Percentiles rank a stretch among this genome's conserved stretches.
Conservation (phyloP, 2,113 vertebrate genomes). For the Struthio camelus region DNA sequence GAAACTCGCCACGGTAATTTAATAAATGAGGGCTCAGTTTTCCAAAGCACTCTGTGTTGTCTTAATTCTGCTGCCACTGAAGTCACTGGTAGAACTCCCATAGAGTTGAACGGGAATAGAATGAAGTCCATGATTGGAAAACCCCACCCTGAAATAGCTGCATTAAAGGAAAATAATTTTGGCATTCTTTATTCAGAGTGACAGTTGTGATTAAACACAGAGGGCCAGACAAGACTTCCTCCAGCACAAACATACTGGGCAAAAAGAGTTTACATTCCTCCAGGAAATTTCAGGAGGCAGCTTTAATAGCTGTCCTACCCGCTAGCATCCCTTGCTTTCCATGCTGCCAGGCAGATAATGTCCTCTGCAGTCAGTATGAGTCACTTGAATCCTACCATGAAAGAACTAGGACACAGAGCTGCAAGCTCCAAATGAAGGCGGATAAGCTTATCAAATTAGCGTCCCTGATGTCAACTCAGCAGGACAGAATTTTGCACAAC, state of each 20-base stretch:
- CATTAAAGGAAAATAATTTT: slow-evolving; percentile 27
- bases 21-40: slow-evolving; percentile 19
- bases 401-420: neutral
- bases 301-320: neutral
- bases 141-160: slow-evolving; percentile 44
- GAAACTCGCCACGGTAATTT: slow-evolving; percentile 94
- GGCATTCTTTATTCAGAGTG: slow-evolving; percentile 25
- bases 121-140: slow-evolving; percentile 18
- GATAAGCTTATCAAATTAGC: neutral
- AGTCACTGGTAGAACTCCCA: slow-evolving; percentile 55
- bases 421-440: neutral
- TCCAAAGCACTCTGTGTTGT: slow-evolving; percentile 25
- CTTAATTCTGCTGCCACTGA: slow-evolving; percentile 49
- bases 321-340: neutral
- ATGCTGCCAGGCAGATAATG: neutral
- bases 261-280: slow-evolving; percentile 18
- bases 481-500: neutral
- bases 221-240: slow-evolving; percentile 29
- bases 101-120: slow-evolving; percentile 37
- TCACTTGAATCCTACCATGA: neutral
- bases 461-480: neutral
- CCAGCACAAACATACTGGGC: slow-evolving; percentile 43
- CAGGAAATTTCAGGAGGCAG: neutral
- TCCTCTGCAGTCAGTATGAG: neutral
- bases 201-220: slow-evolving; percentile 61